A percentile compares a stretch with the other conserved stretches of the same genome.
Evolutionary conservation across 2,888 invertebrate genomes (phyloP).

Genomic region (Heliconius erato): DNA sequence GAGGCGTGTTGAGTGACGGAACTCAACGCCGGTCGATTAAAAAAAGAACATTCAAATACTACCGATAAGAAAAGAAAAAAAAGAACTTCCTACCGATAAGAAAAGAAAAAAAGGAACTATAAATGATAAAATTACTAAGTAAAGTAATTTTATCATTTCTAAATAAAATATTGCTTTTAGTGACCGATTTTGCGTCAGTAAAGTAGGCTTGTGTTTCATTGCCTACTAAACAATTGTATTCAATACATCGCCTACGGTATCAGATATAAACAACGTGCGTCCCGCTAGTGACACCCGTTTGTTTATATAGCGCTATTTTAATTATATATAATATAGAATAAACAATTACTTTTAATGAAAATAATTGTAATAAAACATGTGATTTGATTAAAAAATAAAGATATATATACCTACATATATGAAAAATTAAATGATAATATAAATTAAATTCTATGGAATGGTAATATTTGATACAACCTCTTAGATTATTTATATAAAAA

Average conservation of each 20-base stretch:
- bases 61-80: background rate
- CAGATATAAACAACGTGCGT: constrained; percentile 8
- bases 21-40: too few species aligned
- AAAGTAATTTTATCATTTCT: background rate
- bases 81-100: too few species aligned
- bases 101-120: background rate
- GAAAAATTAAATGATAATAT: too few species aligned
- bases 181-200: constrained; percentile 4
- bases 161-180: background rate
- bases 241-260: constrained; percentile 15
- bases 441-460: too few species aligned
- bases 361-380: too few species aligned
- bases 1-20: too few species aligned
- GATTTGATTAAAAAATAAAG: too few species aligned
- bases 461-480: too few species aligned
- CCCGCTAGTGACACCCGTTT: background rate
- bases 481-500: too few species aligned
- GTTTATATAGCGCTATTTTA: background rate
- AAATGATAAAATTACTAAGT: too few species aligned
- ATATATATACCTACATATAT: too few species aligned
- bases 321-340: background rate
- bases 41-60: too few species aligned
- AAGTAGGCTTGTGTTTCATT: background rate
- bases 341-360: background rate
- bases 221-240: constrained; percentile 22